Base-by-base conservation (phyloP, 2,888 invertebrate genomes). In the Spilarctia lutea region DNA sequence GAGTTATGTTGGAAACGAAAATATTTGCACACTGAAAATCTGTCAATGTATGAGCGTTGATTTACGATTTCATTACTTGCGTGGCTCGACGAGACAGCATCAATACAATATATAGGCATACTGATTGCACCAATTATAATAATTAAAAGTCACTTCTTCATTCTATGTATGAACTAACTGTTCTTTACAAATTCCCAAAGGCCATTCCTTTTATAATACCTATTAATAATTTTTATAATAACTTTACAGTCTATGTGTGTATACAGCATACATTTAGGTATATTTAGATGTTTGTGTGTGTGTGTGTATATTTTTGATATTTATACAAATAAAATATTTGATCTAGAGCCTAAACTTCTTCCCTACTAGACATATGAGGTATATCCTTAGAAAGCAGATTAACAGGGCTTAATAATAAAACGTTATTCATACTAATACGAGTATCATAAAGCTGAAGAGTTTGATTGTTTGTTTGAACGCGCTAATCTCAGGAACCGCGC, bases 41-140 rank as follows among this genome's bases (percentile, higher is more conserved):
- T 91, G 93, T 93, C 92, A 91, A 93, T 92, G 91, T 90, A 88
- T 87, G 89, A 88, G 84, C 89, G 92, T 93, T 94, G 94, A 94
- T 94, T 94, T 94, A 94, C 92, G 93, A 93, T 94, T 94, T 94
- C 94, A 94, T 94, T 94, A 93, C 92, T 92, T 89, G 88, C 88
- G 84, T 87, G 86, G 85, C 82, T 84, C 87, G 89, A 88, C 88
- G 89, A 87, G 86, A 88, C 88, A 87, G 87, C 81, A 87, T 88
- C 90, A 90, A 89, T 88, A 2, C 11, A 56, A 56, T 24, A 78
- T 80, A 78, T 80, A 80, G 75, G 80, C 75, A 81, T 81, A 87
- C 90, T 91, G 92, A 93, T 92, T 93, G 91, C 83, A 77, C 76
- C 84, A 83, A 88, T 87, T 88, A 89, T 86, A 83, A 68, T 74